Base-by-base conservation (phyloP, 2,113 vertebrate species). In the Vicugna pacos region DNA sequence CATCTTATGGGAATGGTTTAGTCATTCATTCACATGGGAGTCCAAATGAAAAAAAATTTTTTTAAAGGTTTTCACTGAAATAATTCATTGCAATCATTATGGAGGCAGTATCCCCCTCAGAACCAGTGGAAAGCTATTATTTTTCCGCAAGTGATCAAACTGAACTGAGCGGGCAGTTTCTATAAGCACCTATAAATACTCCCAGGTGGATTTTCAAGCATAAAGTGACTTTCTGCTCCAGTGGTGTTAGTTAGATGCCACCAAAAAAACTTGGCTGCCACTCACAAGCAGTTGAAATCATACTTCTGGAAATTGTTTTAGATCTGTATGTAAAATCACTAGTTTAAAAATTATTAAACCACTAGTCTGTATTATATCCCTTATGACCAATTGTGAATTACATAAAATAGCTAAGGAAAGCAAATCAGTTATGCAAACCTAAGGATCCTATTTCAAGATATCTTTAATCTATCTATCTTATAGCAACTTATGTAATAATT, bases 91-190 rank as follows among this genome's bases (percentile, higher is more conserved):
- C 26, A 90, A 15, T 73, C 22, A 58, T 88, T 70, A 52, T 73
- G 32, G 60, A 81, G 28, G 16, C 22, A 91, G 20, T 46, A 28
- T n/a, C 22, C 1, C 35, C 62, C 48, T 93, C 38, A 42, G 20
- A 81, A 77, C 32, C 48, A 92, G 8, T 42, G 54, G 80, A 83
- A 91, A 85, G 24, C n/a, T 92, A 28, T 48, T 88, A 48, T 65
- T 94, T 93, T 91, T 89, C 56, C 76, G n/a, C n/a, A 88, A 83
- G 20, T 67, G 42, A 48, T 91, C 19, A 72, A 76, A 64, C 2
- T 85, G 86, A 93, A 89, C 6, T 32, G 30, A 89, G 13, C 7
- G 2, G 52, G 50, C 3, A 72, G 24, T 79, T 89, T 96, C 72
- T 88, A 2, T 4, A 24, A 24, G 30, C 35, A 56, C 20, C 84